Evolutionary conservation across 2,888 invertebrate genomes (phyloP), one percentile per base, ranked within the genome.

Genomic region (Crossocerus cetratus): DNA sequence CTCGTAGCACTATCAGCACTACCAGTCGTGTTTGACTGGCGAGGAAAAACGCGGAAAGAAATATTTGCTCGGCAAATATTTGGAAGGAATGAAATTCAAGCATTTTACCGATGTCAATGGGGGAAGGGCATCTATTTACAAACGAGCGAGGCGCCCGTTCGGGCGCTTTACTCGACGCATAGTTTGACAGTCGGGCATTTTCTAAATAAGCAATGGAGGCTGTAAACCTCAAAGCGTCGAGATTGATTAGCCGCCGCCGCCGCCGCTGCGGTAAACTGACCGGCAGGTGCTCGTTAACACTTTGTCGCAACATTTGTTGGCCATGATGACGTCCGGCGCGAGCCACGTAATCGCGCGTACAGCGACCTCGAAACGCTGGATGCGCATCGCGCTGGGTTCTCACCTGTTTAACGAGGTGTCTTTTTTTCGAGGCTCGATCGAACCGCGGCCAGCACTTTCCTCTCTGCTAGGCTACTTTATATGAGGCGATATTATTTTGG

Each of bases 251-350:
- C 49, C 16, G 13, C 16, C 49, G 5, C 16, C 49, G 49, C 49
- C 16, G 13, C 16, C 49, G 5, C 16, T n/a, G 16, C 49, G 32
- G 32, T 32, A 49, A 16, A 49, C 49, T 32, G 49, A 49, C 49
- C 49, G 49, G 14, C 16, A 49, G 49, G n/a, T 16, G 49, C 49
- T 49, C 16, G 49, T 49, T 49, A 49, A 49, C 49, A 49, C 49
- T 49, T 49, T 49, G 49, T 16, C 49, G 49, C n/a, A 49, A 49
- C 49, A 16, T 32, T 32, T 32, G 32, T 32, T 32, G 11, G 8
- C 32, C 32, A 32, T 32, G 32, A 32, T 32, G 32, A 11, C 32
- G 5, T 11, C 32, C 32, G 8, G 32, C 32, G 32, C 8, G 5
- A 32, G 32, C 32, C 32, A 32, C 32, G 32, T 32, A 32, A 32